Conservation (phyloP, 2,888 invertebrate genomes). For the Anthrax anthrax region DNA sequence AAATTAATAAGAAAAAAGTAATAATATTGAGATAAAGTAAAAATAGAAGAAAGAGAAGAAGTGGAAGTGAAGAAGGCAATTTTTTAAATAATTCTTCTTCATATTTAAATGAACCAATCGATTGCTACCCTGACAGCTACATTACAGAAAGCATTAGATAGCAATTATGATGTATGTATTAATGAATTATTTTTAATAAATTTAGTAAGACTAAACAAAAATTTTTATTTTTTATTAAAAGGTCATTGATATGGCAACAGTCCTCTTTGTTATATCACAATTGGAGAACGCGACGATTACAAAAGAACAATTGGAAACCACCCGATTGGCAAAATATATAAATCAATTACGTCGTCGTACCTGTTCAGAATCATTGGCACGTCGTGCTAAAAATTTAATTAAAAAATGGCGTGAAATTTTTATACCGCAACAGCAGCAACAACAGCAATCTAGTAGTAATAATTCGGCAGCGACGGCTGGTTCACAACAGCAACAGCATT, state of each 20-base stretch:
- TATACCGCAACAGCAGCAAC: conserved; percentile 36
- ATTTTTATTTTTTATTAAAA: conserved; percentile 27
- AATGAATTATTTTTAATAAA: not conserved
- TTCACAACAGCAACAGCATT: conserved; percentile 15
- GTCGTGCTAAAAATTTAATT: conserved; percentile 80
- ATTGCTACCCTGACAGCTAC: conserved; percentile 86
- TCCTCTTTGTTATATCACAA: conserved; percentile 82
- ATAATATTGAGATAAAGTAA: not conserved
- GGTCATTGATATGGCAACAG: conserved; percentile 91
- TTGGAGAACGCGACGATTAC: conserved; percentile 66
- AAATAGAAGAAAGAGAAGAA: not conserved
- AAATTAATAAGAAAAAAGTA: not conserved
- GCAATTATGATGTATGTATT: conserved; percentile 90
- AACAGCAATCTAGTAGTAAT: not conserved
- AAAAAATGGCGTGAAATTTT: conserved; percentile 87
- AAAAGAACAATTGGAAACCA: conserved; percentile 48
- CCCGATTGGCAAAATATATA: conserved; percentile 85
- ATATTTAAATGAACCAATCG: conserved; percentile 57
- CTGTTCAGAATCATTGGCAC: conserved; percentile 67
- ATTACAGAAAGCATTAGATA: conserved; percentile 93
- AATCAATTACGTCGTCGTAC: conserved; percentile 84
- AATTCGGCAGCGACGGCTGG: conserved; percentile 7
- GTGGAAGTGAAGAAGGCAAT: not conserved
- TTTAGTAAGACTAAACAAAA: not conserved
- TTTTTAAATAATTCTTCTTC: not conserved